A percentile compares a stretch with the other conserved stretches of the same genome.
phyloP scores from a whole-genome alignment of 2,113 vertebrate genomes.

The Stigmatopora nigra region DNA sequence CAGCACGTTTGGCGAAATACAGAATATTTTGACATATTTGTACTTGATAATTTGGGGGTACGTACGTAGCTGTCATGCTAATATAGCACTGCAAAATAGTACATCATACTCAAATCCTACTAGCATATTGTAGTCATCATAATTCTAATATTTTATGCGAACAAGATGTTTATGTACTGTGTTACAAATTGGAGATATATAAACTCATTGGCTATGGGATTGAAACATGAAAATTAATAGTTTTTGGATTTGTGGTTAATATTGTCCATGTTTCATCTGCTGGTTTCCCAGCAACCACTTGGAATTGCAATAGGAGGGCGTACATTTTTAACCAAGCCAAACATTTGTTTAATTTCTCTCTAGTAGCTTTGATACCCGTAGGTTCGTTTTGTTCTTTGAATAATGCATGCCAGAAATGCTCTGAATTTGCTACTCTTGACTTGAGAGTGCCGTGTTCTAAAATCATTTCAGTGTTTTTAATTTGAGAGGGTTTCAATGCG shows the following conservation, averaged over 20 bases:
- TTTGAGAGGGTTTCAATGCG: not conserved
- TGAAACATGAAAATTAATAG: not conserved
- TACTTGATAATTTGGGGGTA: not conserved
- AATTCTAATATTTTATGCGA: not conserved
- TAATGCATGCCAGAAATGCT: conserved; percentile 1
- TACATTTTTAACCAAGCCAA: not conserved
- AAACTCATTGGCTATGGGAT: not conserved
- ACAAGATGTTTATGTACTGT: not conserved
- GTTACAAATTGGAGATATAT: not conserved
- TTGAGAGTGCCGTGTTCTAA: not conserved
- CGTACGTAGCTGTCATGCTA: not conserved
- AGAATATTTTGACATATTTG: too few relatives aligned
- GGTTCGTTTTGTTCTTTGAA: not conserved
- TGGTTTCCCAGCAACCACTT: not conserved
- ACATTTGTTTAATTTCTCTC: not conserved
- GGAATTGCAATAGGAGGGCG: not conserved
- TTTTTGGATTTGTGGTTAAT: too few relatives aligned
- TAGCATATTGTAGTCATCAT: not conserved
- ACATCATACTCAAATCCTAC: not conserved
- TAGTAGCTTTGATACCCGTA: not conserved
- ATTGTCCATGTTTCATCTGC: not conserved
- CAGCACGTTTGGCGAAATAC: too few relatives aligned
- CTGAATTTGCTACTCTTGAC: not conserved
- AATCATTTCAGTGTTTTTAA: not conserved
- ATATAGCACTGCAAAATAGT: not conserved